Percentiles rank a stretch among this genome's conserved stretches.
Conservation (phyloP, 2,888 invertebrate genomes). For the Physocephala rufipes region DNA sequence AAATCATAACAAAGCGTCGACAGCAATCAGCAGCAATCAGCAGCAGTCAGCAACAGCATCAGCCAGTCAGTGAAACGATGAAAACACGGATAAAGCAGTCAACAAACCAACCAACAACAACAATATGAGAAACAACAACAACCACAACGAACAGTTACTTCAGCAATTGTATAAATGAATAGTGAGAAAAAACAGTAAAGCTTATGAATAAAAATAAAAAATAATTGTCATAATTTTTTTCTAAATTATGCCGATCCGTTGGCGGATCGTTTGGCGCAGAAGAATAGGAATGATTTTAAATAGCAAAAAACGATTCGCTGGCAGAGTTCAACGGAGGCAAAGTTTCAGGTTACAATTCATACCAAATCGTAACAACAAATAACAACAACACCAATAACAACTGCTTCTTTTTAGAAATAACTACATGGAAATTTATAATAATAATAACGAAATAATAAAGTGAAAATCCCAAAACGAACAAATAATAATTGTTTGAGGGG, state of each 20-base stretch:
- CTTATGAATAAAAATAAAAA: slow-evolving; percentile 30
- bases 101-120: slow-evolving; percentile 10
- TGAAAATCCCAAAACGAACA: slow-evolving; percentile 7
- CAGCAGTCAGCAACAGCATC: slow-evolving; percentile 28
- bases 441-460: slow-evolving; percentile 6
- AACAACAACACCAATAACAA: too few relatives aligned
- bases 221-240: slow-evolving; percentile 32
- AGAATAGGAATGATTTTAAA: background rate
- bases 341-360: slow-evolving; percentile 23
- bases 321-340: background rate
- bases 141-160: background rate
- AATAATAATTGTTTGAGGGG: slow-evolving; percentile 62
- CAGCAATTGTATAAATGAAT: slow-evolving; percentile 4
- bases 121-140: background rate
- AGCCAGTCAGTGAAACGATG: slow-evolving; percentile 34
- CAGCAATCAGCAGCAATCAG: too few relatives aligned
- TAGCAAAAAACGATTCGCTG: background rate
- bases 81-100: slow-evolving; percentile 30
- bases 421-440: background rate
- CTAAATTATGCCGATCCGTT: slow-evolving; percentile 27
- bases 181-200: background rate
- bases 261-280: background rate
- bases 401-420: slow-evolving; percentile 1
- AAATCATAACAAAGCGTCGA: slow-evolving; percentile 32
- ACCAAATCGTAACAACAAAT: too few relatives aligned